Base-by-base conservation (phyloP, 2,888 invertebrate species). In the Apamea anceps region DNA sequence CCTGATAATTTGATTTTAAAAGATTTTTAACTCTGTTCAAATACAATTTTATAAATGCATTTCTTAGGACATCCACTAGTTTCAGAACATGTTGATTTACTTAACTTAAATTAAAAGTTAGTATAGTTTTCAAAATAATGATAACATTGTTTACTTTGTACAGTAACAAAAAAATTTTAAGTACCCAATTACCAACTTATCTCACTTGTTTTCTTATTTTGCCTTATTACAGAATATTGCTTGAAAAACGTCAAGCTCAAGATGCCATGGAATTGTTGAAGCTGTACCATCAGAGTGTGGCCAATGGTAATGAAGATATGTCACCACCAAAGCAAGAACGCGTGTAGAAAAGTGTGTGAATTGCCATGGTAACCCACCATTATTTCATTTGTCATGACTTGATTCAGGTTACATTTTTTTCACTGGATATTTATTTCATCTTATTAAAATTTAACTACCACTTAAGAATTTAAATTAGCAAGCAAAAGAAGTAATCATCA, bases 241-340 rank as follows among this genome's bases (percentile, higher is more conserved):
- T 98, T 91, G 99, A 99, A 93, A 98, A 98, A 95, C 97, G 98
- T 85, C 98, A 98, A 96, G 98, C 98, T 72, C 98, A 98, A 95
- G 98, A 99, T 96, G 98, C 99, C 74, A 98, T 99, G 98, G 98
- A 98, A 95, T 97, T 99, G 93, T 96, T 99, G 92, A 98, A 98
- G 95, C 95, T 99, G 89, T 98, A 98, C 91, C 98, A 97, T 92
- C 97, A 97, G 87, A 97, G 97, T 94, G 97, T 97, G 67, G 89
- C 97, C 57, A 97, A 97, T 88, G 97, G 97, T n/a, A 88, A 94
- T 18, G 97, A 97, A 79, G 97, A 97, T 93, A 94, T 96, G n/a
- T 94, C 97, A 45, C 94, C 97, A 78, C 94, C 96, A 48, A 96
- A 95, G 84, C 96, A 96, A 88, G 97, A 97, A 88, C 92, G 96